Percentiles rank a stretch among this genome's conserved stretches.
These are phyloP conservation scores for Brachyptera risi DNA, from an alignment of 2,888 invertebrate genomes.

Conservation along the genomic window DNA sequence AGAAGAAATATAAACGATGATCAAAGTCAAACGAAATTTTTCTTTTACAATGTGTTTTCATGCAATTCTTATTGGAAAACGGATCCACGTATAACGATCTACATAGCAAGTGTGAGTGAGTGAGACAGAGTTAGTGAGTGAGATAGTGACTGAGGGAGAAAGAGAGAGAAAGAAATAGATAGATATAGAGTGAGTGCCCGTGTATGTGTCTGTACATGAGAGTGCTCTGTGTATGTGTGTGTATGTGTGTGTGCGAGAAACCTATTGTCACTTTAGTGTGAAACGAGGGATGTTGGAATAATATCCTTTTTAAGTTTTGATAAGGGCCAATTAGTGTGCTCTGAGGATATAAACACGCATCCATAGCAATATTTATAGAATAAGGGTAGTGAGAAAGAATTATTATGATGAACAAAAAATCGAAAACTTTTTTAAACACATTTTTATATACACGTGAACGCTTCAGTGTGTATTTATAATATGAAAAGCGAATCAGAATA, in stretches of 20 bases:
- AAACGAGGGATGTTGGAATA: neutral
- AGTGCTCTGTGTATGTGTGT: no score
- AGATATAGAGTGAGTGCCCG: slow-evolving; percentile 21
- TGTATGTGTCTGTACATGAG: no score
- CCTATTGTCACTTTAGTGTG: slow-evolving; percentile 8
- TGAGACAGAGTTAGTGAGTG: neutral
- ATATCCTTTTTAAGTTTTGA: slow-evolving; percentile 26
- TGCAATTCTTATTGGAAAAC: no score
- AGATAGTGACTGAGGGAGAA: slow-evolving; percentile 23
- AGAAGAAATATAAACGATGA: no score
- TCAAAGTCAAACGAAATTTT: no score
- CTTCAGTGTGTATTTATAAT: slow-evolving; percentile 1
- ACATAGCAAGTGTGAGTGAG: neutral
- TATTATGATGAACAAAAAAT: neutral
- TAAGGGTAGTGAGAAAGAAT: no score
- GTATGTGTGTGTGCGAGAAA: no score
- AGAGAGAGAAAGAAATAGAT: slow-evolving; percentile 24
- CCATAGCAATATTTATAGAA: no score
- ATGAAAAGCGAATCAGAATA: slow-evolving; percentile 8
- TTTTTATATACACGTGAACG: neutral
- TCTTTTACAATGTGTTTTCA: no score
- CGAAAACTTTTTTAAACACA: neutral
- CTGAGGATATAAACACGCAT: neutral
- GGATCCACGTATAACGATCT: no score
- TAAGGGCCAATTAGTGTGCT: slow-evolving; percentile 28